Base-by-base conservation (phyloP, 2,888 invertebrate species). In the Hypselothyrea guttata region DNA sequence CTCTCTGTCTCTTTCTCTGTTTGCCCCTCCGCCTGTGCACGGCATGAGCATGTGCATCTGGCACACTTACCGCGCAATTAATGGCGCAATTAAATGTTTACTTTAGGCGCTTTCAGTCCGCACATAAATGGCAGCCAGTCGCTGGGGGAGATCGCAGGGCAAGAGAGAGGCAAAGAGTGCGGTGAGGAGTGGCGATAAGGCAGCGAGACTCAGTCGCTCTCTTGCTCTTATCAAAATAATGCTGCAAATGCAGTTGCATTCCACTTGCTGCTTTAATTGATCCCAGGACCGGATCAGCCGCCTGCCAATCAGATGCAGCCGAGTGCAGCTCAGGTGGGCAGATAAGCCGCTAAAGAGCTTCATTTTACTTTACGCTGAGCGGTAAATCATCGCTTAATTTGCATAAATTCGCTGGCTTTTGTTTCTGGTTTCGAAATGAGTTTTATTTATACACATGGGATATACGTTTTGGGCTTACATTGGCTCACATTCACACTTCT, bases 11-110 rank as follows among this genome's bases (percentile, higher is more conserved):
- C 27, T 1, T 4, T 4, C 18, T 7, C 30, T 31, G 16, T 9
- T 2, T 12, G 8, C 37, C 4, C 33, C 22, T 22, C 22, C 22
- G 22, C 22, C 22, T 22, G 22, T 22, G 22, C 22, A 2, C 47
- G 49, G 45, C 51, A 56, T 58, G 58, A 55, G 63, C 67, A 67
- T 66, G 75, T 73, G 79, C 81, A 79, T 74, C 79, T 79, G 82
- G 76, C 83, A 83, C 83, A 82, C 81, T 81, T 79, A 72, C 75
- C 70, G 75, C 68, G 59, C 76, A 84, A 84, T 84, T 81, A 84
- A 82, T 76, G 74, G 65, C 57, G 64, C 78, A 85, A 81, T 84
- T 79, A 81, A 82, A 81, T 85, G 81, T 83, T 83, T 76, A 81
- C 77, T 81, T 82, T 72, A 84, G 75, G 69, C 84, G 72, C 69